These are phyloP conservation scores for Stictocephala bisonia DNA, from an alignment of 2,888 invertebrate genomes.

Conservation along the genomic window DNA sequence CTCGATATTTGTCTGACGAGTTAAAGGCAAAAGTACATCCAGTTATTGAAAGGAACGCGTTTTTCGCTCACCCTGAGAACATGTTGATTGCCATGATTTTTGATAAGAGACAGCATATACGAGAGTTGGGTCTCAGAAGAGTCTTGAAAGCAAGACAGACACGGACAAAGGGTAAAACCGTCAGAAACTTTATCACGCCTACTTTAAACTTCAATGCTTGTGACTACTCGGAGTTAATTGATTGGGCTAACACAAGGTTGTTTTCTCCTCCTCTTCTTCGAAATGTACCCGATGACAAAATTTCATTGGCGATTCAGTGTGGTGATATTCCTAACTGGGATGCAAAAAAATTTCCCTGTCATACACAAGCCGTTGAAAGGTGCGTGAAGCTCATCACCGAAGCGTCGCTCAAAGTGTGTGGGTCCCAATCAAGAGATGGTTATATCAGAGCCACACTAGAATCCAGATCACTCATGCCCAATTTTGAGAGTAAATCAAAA, in stretches of 20 bases:
- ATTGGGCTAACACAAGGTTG: conserved; percentile 4
- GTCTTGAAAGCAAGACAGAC: conserved; percentile 11
- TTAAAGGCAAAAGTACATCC: background rate
- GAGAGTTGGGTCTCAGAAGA: background rate
- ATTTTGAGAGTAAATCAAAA: background rate
- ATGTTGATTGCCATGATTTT: conserved; percentile 4
- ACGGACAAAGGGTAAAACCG: conserved; percentile 9
- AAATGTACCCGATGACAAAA: conserved; percentile 3
- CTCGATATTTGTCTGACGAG: conserved; percentile 12
- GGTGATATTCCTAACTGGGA: background rate
- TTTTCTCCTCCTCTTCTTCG: conserved; percentile 16
- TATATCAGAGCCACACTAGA: conserved; percentile 23
- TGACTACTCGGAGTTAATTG: background rate
- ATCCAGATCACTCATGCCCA: conserved; percentile 1
- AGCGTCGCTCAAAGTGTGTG: no score
- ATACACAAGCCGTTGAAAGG: conserved; percentile 49
- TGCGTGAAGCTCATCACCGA: conserved; percentile 43
- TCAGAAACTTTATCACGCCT: background rate
- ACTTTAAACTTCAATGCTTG: background rate
- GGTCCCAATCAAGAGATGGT: no score
- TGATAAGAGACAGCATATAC: background rate
- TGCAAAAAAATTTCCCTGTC: conserved; percentile 38
- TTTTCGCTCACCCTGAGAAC: conserved; percentile 32
- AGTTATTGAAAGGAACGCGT: conserved; percentile 27
- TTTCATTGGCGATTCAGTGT: background rate